Percentiles rank a stretch among this genome's conserved stretches.
Conservation (phyloP, 2,113 vertebrate species). For the Pseudonaja textilis region DNA sequence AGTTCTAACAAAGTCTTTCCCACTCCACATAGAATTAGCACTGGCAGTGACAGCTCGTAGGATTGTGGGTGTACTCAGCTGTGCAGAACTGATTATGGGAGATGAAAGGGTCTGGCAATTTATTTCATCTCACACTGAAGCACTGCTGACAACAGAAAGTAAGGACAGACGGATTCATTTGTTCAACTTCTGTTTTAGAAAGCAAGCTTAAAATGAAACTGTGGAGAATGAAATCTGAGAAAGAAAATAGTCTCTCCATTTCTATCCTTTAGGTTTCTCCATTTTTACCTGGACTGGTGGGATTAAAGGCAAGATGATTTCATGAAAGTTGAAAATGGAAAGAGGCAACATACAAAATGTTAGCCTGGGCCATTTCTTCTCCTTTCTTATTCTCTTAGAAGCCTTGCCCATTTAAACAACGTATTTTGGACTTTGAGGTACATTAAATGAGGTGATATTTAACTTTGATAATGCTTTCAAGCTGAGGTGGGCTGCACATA, state of each 20-base stretch:
- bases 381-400: not conserved
- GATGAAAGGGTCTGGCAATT: slow-evolving; percentile 75
- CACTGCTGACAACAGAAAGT: slow-evolving; percentile 76
- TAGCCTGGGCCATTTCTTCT: not conserved
- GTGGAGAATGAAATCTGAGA: slow-evolving; percentile 51
- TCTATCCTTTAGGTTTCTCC: slow-evolving; percentile 49
- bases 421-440: not conserved
- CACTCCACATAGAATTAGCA: slow-evolving; percentile 47
- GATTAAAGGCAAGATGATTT: not conserved
- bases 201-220: slow-evolving; percentile 71
- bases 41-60: slow-evolving; percentile 56
- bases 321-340: slow-evolving; percentile 10
- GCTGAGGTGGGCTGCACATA: no score
- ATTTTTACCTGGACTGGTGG: slow-evolving; percentile 43
- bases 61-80: slow-evolving; percentile 72
- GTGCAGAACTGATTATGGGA: slow-evolving; percentile 76
- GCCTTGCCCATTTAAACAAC: not conserved
- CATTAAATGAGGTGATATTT: not conserved
- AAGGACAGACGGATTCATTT: slow-evolving; percentile 80
- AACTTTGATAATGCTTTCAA: not conserved
- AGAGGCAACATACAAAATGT: not conserved
- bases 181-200: slow-evolving; percentile 77
- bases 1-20: slow-evolving; percentile 67
- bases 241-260: slow-evolving; percentile 54
- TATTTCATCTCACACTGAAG: slow-evolving; percentile 76